Conservation (phyloP, 53 echinoderm and acorn worm genomes). For the Patiria pectinifera region DNA sequence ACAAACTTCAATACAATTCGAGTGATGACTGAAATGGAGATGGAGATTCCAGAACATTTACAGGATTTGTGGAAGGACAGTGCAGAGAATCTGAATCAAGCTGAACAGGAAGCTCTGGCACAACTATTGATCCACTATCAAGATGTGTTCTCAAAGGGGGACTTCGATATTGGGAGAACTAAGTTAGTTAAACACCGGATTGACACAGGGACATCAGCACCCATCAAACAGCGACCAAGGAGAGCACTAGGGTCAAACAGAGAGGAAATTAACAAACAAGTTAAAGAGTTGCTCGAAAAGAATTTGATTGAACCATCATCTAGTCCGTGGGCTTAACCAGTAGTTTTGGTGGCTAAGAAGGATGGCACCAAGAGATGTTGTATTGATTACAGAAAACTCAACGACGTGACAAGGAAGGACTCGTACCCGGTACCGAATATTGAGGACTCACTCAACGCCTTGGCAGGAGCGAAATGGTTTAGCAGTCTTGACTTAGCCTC, state of each 20-base stretch:
- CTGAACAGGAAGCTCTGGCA: no score
- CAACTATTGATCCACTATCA: no score
- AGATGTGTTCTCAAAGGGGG: no score
- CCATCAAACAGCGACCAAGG: conserved; percentile 30
- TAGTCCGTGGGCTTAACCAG: conserved; percentile 47
- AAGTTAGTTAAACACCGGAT: no score
- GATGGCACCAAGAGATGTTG: conserved; percentile 33
- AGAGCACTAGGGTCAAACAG: background rate
- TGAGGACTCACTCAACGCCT: conserved; percentile 3
- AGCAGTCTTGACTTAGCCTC: background rate
- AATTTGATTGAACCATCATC: conserved; percentile 16
- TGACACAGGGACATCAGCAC: no score
- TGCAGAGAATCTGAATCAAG: no score
- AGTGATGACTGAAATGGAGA: no score
- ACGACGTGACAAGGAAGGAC: conserved; percentile 18
- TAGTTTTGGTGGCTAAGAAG: conserved; percentile 42
- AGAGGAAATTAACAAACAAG: conserved; percentile 11
- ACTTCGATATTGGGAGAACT: no score
- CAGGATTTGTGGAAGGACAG: no score
- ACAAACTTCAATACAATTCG: background rate
- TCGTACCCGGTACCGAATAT: conserved; percentile 31
- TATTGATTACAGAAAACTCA: conserved; percentile 22
- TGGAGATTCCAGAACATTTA: no score
- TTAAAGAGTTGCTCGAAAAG: background rate
- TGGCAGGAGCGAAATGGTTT: conserved; percentile 8